Evolutionary conservation across 2,888 invertebrate genomes (phyloP).

Genomic region (Cataglyphis livida): DNA sequence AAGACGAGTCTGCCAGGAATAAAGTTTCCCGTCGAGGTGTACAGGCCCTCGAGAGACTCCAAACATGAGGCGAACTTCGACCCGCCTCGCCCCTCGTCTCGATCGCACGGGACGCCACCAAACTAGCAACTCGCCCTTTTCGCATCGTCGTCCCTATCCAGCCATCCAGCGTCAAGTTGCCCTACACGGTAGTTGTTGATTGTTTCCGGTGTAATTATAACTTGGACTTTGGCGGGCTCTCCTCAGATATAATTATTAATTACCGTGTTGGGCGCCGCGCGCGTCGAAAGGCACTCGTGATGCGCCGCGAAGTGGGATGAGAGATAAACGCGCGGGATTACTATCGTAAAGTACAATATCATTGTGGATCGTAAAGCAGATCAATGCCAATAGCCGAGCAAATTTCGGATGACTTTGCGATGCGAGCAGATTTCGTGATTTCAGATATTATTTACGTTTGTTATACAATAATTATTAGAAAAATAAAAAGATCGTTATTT

Average conservation of each 20-base stretch:
- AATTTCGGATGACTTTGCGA: background rate
- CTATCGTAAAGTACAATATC: constrained; percentile 36
- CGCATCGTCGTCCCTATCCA: constrained; percentile 24
- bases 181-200: constrained; percentile 80
- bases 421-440: background rate
- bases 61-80: constrained; percentile 67
- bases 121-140: constrained; percentile 49
- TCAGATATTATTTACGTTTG: background rate
- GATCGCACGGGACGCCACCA: constrained; percentile 12
- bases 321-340: constrained; percentile 8
- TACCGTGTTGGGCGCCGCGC: constrained; percentile 63
- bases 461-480: background rate
- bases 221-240: constrained; percentile 76
- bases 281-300: constrained; percentile 55
- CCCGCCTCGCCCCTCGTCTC: constrained; percentile 38
- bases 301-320: constrained; percentile 8
- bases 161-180: constrained; percentile 56
- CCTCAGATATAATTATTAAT: constrained; percentile 82
- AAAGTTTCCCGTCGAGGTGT: constrained; percentile 71
- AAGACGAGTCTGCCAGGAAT: constrained; percentile 65
- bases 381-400: background rate
- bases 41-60: constrained; percentile 70
- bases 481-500: background rate
- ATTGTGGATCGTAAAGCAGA: constrained; percentile 49
- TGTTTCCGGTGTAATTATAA: constrained; percentile 84